Percentiles rank a stretch among this genome's conserved stretches.
phyloP scores from a whole-genome alignment of 2,888 invertebrate species.

The Miltochrista miniata region DNA sequence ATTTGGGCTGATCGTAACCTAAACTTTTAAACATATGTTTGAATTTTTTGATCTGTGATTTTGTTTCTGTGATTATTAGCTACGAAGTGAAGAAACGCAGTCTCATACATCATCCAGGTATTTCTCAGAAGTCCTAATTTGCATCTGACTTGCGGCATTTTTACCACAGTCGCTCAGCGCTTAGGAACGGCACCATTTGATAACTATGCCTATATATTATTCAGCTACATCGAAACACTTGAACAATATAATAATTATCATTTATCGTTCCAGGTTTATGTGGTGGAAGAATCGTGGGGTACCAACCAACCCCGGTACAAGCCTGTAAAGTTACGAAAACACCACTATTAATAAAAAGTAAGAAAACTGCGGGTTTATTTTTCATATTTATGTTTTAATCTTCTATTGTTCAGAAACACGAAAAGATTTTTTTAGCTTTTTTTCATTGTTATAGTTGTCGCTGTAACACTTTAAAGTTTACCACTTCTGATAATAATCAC shows the following conservation, averaged over 20 bases:
- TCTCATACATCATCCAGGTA: no score
- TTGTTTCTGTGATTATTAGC: no score
- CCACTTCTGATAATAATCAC: no score
- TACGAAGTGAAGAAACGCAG: no score
- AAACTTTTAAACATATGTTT: no score
- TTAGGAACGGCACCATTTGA: slow-evolving; percentile 39
- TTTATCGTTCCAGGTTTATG: slow-evolving; percentile 76
- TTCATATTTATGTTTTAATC: slow-evolving; percentile 25
- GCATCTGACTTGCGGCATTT: no score
- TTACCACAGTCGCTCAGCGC: slow-evolving; percentile 4
- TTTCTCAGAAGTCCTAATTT: no score
- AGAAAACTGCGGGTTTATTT: slow-evolving; percentile 26
- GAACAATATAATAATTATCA: slow-evolving; percentile 83
- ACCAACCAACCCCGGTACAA: slow-evolving; percentile 19
- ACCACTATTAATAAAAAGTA: slow-evolving; percentile 22
- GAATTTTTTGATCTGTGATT: no score
- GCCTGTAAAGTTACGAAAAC: slow-evolving; percentile 45
- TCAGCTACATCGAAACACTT: slow-evolving; percentile 78
- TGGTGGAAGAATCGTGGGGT: slow-evolving; percentile 65
- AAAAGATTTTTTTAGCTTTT: slow-evolving; percentile 9
- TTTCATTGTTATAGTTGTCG: background rate
- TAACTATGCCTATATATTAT: slow-evolving; percentile 67
- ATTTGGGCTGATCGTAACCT: no score
- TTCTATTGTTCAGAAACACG: slow-evolving; percentile 19
- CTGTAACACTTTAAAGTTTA: background rate